phyloP scores from a whole-genome alignment of 2,888 invertebrate genomes.

The Drosophila cracens region DNA sequence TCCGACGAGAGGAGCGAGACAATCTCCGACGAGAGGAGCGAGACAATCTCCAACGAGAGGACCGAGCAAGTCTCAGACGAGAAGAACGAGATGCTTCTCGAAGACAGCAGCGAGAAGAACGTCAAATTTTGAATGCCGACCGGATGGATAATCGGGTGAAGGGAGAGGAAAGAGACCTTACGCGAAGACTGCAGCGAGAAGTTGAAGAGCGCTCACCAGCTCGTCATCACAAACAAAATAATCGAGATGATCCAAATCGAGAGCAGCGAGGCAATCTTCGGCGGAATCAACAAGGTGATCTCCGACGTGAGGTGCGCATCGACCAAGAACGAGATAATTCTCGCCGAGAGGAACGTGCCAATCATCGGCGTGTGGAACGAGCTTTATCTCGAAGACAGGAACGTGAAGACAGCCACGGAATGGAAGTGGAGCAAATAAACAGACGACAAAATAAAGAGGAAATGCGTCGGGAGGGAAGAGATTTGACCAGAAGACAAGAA shows the following conservation, averaged over 20 bases:
- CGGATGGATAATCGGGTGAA: neutral
- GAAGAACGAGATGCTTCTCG: conserved; percentile 1
- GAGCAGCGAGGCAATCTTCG: neutral
- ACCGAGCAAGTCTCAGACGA: neutral
- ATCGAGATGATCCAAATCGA: neutral
- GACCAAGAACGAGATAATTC: neutral
- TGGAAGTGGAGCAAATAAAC: neutral
- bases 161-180: neutral
- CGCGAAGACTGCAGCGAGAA: conserved; percentile 1
- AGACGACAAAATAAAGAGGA: neutral
- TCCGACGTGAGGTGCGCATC: neutral
- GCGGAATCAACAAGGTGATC: neutral
- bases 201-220: neutral
- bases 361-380: neutral
- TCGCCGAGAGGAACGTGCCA: neutral
- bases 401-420: neutral
- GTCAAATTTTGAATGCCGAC: neutral
- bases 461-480: neutral
- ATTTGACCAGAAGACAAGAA: neutral
- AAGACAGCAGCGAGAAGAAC: conserved; percentile 4
- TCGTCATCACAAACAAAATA: neutral
- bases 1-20: neutral
- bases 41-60: neutral
- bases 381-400: conserved; percentile 4
- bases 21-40: neutral